A percentile compares a stretch with the other conserved stretches of the same genome.
These are phyloP conservation scores for Sander vitreus DNA, from an alignment of 2,113 vertebrate genomes.

Conservation along the genomic window DNA sequence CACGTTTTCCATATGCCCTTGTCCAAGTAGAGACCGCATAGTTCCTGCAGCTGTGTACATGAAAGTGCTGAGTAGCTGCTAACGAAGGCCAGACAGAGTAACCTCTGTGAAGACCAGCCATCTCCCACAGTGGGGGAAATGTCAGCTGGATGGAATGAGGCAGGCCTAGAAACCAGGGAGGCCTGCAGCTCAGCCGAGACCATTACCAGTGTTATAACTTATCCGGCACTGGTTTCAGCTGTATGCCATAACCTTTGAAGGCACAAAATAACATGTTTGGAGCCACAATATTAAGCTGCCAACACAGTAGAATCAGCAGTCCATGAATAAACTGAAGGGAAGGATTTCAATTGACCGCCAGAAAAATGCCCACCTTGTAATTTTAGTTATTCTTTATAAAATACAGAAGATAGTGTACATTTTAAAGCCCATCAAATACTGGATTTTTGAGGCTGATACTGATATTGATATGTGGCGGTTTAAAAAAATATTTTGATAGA, in stretches of 20 bases:
- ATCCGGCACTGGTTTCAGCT: constrained; percentile 21
- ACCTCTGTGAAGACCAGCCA: constrained; percentile 65
- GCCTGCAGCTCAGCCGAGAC: constrained; percentile 27
- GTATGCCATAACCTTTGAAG: background rate
- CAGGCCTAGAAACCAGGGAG: constrained; percentile 25
- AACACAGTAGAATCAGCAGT: background rate
- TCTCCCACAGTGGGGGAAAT: constrained; percentile 56
- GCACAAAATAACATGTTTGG: constrained; percentile 12
- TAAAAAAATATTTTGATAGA: background rate
- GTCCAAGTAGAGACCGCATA: constrained; percentile 49
- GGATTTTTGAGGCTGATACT: background rate
- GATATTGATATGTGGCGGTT: background rate
- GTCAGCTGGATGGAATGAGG: constrained; percentile 63
- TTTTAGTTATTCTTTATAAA: background rate
- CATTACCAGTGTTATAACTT: constrained; percentile 5
- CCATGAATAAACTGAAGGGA: background rate
- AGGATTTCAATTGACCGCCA: background rate
- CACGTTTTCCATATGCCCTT: constrained; percentile 60
- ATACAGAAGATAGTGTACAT: background rate
- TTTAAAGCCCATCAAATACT: background rate
- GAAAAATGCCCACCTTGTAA: background rate
- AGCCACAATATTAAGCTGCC: constrained; percentile 3
- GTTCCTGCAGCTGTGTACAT: constrained; percentile 66
- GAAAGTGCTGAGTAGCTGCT: constrained; percentile 68
- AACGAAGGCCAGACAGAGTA: constrained; percentile 65